Evolutionary conservation across 2,888 invertebrate genomes (phyloP), one percentile per base, ranked within the genome.

Genomic region (Chrysolina americana): DNA sequence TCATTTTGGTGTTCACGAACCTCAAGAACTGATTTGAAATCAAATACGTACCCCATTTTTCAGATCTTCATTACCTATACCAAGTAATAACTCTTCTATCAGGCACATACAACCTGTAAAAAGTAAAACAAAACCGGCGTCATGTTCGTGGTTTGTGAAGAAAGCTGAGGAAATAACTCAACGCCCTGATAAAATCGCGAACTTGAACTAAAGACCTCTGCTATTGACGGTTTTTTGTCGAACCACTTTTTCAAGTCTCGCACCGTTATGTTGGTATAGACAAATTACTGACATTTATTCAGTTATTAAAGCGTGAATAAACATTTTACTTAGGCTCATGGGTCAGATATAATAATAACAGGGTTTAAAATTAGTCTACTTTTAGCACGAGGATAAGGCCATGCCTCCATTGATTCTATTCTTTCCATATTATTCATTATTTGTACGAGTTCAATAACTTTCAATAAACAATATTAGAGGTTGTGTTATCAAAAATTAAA

Each of bases 281-380:
- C 82, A 86, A 86, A 87, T 87, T 84, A 86, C 85, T 86, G 82
- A 85, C 83, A 86, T 86, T 86, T 86, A 83, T 83, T 81, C 79
- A 83, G 78, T 85, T 85, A 86, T 85, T 86, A 85, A 86, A 85
- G 84, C 87, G 84, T 87, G 84, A 85, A 85, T 81, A 79, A 77
- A 77, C 73, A 75, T 76, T 77, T 77, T 71, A 70, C 70, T 62
- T 73, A 50, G 70, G 53, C 68, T 68, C 65, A 73, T 68, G 75
- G 64, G 63, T 53, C 73, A 66, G 36, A 44, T 65, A 53, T 56
- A n/a, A 41, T 53, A 47, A 23, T 47, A 63, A 62, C 53, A 47
- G 21, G 41, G 47, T 59, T 68, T 70, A 66, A 66, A 74, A 62
- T 66, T 70, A 28, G 9, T 28, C n/a, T 4, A 50, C 50, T 50